Conservation (phyloP, 2,113 vertebrate genomes). For the Cinclus cinclus region DNA sequence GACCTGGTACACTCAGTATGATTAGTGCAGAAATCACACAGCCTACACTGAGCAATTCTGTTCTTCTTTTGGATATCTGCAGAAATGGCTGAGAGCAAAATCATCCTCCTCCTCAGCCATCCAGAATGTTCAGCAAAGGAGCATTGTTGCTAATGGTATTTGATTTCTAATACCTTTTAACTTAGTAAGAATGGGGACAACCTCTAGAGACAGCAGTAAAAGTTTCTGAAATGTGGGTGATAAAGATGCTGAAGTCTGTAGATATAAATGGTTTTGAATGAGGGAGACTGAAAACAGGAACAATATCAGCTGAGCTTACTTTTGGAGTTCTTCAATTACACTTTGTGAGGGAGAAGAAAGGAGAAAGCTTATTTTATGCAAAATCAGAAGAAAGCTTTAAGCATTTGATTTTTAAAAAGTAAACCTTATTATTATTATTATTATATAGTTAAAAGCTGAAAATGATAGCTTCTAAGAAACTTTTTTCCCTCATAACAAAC, state of each 20-base stretch:
- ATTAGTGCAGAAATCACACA: neutral
- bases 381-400: constrained; percentile 2
- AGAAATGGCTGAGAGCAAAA: neutral
- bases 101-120: neutral
- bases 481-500: neutral
- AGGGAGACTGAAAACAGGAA: constrained; percentile 4
- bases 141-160: neutral
- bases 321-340: neutral
- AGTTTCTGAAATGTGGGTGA: constrained; percentile 29
- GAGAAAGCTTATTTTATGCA: neutral
- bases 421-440: neutral
- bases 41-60: neutral
- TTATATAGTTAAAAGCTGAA: constrained; percentile 14
- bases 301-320: neutral
- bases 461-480: neutral
- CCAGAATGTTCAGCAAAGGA: neutral
- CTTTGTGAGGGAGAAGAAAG: constrained; percentile 18
- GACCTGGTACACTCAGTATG: rapidly evolving
- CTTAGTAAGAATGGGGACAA: constrained; percentile 14
- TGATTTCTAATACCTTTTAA: constrained; percentile 22
- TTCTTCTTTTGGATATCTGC: neutral
- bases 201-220: constrained; percentile 37
- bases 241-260: constrained; percentile 39
- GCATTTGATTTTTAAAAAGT: neutral
- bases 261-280: neutral